phyloP scores from a whole-genome alignment of 2,797 vertebrate species.

The Neopelma chrysocephalum region DNA sequence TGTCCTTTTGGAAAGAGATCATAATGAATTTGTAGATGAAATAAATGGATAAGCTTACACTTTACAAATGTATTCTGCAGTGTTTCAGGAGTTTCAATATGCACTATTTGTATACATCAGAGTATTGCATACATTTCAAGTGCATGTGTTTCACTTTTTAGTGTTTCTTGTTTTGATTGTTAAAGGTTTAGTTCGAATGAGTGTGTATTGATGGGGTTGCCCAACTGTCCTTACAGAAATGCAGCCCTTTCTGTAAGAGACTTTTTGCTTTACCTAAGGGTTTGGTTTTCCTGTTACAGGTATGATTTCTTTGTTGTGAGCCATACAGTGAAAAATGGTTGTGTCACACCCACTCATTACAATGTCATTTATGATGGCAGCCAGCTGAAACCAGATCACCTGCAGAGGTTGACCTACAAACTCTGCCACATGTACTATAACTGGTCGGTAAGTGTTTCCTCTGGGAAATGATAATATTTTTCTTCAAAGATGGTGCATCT shows the following conservation, averaged over 20 bases:
- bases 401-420: constrained; percentile 95
- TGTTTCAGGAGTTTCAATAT: neutral
- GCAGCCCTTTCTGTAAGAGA: neutral
- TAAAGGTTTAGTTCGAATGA: neutral
- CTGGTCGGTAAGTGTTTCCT: constrained; percentile 85
- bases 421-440: constrained; percentile 97
- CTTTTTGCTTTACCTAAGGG: neutral
- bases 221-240: too few species aligned
- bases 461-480: neutral
- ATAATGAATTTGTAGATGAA: neutral
- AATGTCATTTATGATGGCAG: constrained; percentile 93
- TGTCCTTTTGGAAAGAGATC: neutral
- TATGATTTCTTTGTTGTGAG: constrained; percentile 96
- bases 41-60: neutral
- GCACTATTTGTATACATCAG: neutral
- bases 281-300: constrained; percentile 68
- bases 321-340: constrained; percentile 85
- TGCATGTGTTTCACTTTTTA: neutral
- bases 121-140: neutral
- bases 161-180: neutral
- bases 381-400: constrained; percentile 91
- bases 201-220: neutral
- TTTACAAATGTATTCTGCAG: neutral
- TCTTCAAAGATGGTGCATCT: neutral
- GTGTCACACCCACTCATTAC: constrained; percentile 91